A percentile compares a stretch with the other conserved stretches of the same genome.
These are phyloP conservation scores for Oryzias javanicus DNA, from an alignment of 2,113 vertebrate species.

Conservation along the genomic window DNA sequence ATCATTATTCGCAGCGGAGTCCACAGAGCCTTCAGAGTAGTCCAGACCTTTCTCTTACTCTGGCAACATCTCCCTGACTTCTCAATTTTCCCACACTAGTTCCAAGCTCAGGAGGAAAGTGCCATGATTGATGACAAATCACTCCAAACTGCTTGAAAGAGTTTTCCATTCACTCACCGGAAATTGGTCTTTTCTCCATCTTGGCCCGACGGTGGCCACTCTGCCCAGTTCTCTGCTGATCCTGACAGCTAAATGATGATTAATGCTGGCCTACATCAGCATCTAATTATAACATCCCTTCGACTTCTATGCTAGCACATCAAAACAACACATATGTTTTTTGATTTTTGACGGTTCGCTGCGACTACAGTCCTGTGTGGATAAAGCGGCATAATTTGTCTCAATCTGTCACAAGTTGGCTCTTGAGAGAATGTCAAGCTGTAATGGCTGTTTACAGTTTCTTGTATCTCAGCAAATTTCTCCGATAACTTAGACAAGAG, in stretches of 20 bases:
- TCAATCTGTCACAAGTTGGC: slow-evolving; percentile 71
- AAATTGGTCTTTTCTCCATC: slow-evolving; percentile 91
- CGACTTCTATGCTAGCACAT: slow-evolving; percentile 65
- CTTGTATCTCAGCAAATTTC: slow-evolving; percentile 63
- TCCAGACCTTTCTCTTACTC: slow-evolving; percentile 73
- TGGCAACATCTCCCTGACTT: slow-evolving; percentile 25
- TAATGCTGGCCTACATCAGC: slow-evolving; percentile 70
- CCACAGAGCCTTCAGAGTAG: slow-evolving; percentile 86
- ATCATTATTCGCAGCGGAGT: slow-evolving; percentile 88
- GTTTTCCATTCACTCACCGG: slow-evolving; percentile 88
- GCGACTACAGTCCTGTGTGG: slow-evolving; percentile 42
- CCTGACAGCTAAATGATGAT: slow-evolving; percentile 73
- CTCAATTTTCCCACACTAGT: slow-evolving; percentile 8
- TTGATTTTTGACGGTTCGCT: slow-evolving; percentile 69
- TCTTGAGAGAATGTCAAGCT: slow-evolving; percentile 44
- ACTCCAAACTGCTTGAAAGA: slow-evolving; percentile 89
- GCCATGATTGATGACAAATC: slow-evolving; percentile 92
- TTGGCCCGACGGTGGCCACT: slow-evolving; percentile 62
- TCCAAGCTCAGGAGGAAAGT: slow-evolving; percentile 84
- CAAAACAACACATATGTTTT: slow-evolving; percentile 63
- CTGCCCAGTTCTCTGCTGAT: slow-evolving; percentile 61
- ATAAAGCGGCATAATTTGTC: slow-evolving; percentile 65
- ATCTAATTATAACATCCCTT: slow-evolving; percentile 65
- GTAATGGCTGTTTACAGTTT: slow-evolving; percentile 53
- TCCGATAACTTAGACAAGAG: slow-evolving; percentile 29